Base-by-base conservation (phyloP, 2,888 invertebrate species). In the Drosophila demipolita region DNA sequence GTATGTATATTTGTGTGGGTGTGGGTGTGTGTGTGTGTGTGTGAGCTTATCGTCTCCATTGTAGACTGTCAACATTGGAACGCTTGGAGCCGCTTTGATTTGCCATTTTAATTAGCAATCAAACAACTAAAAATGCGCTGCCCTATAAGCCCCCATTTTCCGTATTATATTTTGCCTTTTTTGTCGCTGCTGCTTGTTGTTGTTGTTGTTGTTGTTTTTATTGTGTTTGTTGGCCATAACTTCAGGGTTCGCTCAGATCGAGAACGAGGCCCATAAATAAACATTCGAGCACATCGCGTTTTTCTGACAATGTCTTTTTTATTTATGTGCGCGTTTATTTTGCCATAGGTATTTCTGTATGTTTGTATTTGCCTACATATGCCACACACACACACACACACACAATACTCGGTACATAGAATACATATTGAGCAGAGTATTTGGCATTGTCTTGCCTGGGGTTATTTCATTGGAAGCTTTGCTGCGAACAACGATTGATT, bases 61-160 rank as follows among this genome's bases (percentile, higher is more conserved):
- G 68, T 64, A 64, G 59, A 62, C 70, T 78, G 88, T 90, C 85
- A 85, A 85, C 86, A 88, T 82, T 80, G 70, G n/a, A 29, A 55
- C 61, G 67, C 66, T 73, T 55, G 69, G 64, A 73, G 59, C 72
- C 66, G 65, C 77, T 86, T 83, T 78, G 87, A 86, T 88, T 85
- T 88, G 87, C 75, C 90, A 80, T 86, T 85, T 90, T 86, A 86
- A 86, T 86, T 90, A 86, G 85, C 85, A 78, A 78, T 80, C 89
- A 88, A 90, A 83, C 71, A 90, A 72, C 74, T 81, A 69, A 81
- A 73, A 74, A 66, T 61, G 66, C 62, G 48, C 48, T 40, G 23
- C 20, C 35, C 59, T 35, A 23, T 63, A 50, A 63, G 66, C 61
- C 50, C 33, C 33, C 38, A 63, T 48, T 55, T 59, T 48, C 26